Evolutionary conservation across 2,888 invertebrate species (phyloP), one percentile per base, ranked within the genome.

Genomic region (Cecidostiba fungosa): DNA sequence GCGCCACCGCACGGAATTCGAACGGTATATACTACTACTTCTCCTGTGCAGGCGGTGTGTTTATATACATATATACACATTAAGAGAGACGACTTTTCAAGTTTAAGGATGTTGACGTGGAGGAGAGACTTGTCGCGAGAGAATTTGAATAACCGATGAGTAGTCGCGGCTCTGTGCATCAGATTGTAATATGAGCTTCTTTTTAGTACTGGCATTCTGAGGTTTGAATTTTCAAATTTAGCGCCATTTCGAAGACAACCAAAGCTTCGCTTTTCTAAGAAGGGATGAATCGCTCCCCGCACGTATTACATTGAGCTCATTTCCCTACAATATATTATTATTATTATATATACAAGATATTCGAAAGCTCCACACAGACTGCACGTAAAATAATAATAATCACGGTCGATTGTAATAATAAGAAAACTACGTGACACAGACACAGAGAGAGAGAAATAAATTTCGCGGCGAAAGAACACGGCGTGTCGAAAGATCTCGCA

Each of bases 21-120:
- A 80, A 80, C 80, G 80, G 80, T 80, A 80, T 54, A 59, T 50
- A 5, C 19, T 50, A 19, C 50, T 50, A 50, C 19, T 59, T 59
- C 19, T 59, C n/a, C 5, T 6, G 59, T 19, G n/a, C 16, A n/a
- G 5, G 5, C 59, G 59, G 19, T 47, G 3, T 50, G 5, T 50
- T 19, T 50, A 50, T 5, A 50, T 8, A 50, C 19, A 0, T 10
- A 16, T 19, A 50, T n/a, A 50, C n/a, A n/a, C n/a, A n/a, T n/a
- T 19, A 16, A 50, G 50, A 50, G 50, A 19, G n/a, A 23, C n/a
- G 70, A 50, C 50, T 32, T 70, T 70, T 79, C 69, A n/a, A 50
- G 39, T 77, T 77, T 39, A 39, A 77, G 59, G 36, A 59, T 36
- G n/a, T n/a, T n/a, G 47, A 8, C 16, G 54, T 3, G 54, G 54